Base-by-base conservation (phyloP, 2,797 vertebrate species). In the Pogoniulus pusillus region DNA sequence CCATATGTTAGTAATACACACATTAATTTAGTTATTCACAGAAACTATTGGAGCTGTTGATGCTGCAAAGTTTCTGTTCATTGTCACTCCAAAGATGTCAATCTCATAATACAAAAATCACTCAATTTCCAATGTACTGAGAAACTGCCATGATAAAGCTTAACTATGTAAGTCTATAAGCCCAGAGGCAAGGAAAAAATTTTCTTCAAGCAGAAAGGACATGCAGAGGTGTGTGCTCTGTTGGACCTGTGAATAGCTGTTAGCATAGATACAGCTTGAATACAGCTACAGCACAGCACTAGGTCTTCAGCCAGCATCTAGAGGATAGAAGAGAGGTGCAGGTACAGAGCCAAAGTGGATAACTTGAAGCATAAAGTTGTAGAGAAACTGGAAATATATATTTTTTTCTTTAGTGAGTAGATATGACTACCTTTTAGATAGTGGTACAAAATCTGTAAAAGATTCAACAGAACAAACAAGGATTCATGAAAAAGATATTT, bases 361-460 rank as follows among this genome's bases (percentile, higher is more conserved):
- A 68, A 71, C 13, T 7, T 70, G 29, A 77, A 83, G n/a, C 16
- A 51, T 19, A 27, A 88, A 63, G 11, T 18, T 68, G 17, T 27
- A 54, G 20, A 32, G 23, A 15, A 68, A 12, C 7, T 10, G 4
- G 22, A 73, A 82, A 72, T 18, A n/a, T 18, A n/a, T 54, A 34
- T 47, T 23, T 24, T 53, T 57, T 75, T 41, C 10, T 51, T 18
- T 51, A 71, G 20, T 49, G 2, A 27, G 7, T 47, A 69, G 20
- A 59, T 26, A 27, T 26, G 1, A 37, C 73, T 85, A 37, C 37
- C 18, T 54, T 54, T 90, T 24, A 65, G 65, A 76, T 47, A 64
- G 8, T 1, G 4, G 12, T 62, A 51, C 60, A 10, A 5, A 1
- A 7, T 3, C 1, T 4, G 3, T 7, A 12, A 69, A 39, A 4